Conservation (phyloP, 2,113 vertebrate genomes). For the Gavialis gangeticus region DNA sequence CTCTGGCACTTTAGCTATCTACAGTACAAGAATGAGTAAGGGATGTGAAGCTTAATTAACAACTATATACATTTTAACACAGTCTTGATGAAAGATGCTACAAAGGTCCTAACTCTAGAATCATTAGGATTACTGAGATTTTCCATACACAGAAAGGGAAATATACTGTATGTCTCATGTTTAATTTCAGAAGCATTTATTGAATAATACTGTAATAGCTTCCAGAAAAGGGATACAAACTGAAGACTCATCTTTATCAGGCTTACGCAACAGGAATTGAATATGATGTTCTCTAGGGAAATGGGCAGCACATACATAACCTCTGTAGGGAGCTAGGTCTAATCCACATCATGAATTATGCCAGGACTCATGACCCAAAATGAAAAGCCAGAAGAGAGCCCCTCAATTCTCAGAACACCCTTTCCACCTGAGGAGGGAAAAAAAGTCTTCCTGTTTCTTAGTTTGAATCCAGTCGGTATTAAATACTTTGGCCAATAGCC, state of each 20-base stretch:
- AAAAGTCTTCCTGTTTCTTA: conserved; percentile 44
- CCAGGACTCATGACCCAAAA: neutral
- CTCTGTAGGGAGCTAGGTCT: neutral
- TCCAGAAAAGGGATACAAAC: neutral
- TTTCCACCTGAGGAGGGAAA: neutral
- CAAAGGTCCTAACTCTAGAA: neutral
- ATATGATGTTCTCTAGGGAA: neutral
- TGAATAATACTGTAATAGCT: neutral
- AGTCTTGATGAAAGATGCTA: neutral
- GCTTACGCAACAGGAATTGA: neutral
- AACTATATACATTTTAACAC: neutral
- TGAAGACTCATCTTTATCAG: neutral
- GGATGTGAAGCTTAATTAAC: neutral
- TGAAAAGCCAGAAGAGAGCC: neutral
- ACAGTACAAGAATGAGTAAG: neutral
- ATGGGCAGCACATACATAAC: neutral
- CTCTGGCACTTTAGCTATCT: neutral
- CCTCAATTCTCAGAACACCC: neutral
- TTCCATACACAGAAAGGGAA: neutral
- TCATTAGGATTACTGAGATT: neutral
- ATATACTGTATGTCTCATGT: neutral
- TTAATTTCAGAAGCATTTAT: neutral
- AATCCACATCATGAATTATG: neutral
- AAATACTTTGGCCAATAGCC: conserved; percentile 53
- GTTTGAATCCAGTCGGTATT: conserved; percentile 53